phyloP scores from a whole-genome alignment of 64 coral and sea anemone genomes.

The Stichodactyla helianthus region DNA sequence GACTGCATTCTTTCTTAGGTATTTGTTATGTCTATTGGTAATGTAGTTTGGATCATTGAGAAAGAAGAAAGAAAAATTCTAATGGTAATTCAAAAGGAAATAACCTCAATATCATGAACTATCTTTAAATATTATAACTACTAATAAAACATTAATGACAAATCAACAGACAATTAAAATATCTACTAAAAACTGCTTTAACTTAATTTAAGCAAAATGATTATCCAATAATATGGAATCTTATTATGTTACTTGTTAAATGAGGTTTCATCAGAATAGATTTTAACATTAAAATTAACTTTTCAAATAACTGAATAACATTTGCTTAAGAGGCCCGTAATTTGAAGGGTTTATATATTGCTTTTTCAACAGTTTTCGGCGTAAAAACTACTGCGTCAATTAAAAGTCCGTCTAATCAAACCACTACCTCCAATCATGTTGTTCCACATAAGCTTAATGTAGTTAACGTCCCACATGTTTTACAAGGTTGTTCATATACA shows the following conservation, averaged over 20 bases:
- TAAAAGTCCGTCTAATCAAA: constrained; percentile 1
- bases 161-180: too few relatives aligned
- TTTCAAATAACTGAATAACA: neutral
- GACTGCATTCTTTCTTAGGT: too few relatives aligned
- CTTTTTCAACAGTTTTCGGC: neutral
- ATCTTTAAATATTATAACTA: too few relatives aligned
- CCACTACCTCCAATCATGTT: constrained; percentile 3
- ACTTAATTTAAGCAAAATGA: too few relatives aligned
- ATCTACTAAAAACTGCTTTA: too few relatives aligned
- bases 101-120: too few relatives aligned
- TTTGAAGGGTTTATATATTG: neutral
- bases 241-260: neutral
- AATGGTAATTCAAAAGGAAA: too few relatives aligned
- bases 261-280: neutral
- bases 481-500: neutral
- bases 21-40: too few relatives aligned
- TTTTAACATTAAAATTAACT: neutral
- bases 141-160: too few relatives aligned
- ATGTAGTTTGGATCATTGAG: too few relatives aligned
- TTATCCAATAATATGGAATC: too few relatives aligned
- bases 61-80: too few relatives aligned
- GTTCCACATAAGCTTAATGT: constrained; percentile 4
- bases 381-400: constrained; percentile 1
- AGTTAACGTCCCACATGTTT: neutral
- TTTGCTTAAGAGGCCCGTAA: neutral